Evolutionary conservation across 2,888 invertebrate species (phyloP), one percentile per base, ranked within the genome.

Genomic region (Sepioteuthis lessoniana): DNA sequence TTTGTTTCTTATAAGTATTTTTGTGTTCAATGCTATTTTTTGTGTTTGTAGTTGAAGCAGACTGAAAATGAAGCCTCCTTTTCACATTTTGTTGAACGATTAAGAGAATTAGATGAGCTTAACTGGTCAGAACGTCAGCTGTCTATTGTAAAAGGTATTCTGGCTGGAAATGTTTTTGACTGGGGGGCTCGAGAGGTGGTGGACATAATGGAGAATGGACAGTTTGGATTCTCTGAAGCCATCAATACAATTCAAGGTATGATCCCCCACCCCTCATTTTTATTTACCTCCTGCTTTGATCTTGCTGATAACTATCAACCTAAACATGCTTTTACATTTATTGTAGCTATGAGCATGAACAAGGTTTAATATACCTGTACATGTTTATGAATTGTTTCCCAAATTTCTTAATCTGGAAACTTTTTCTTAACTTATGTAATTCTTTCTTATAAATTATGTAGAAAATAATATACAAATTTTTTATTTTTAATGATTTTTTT

Each of bases 181-280:
- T 99, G 99, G 99, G 99, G 99, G 94, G 99, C 99, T 3, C 98
- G 98, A 97, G 99, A 99, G 96, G 98, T 99, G 7, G 98, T 98
- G 37, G 98, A 98, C 95, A 98, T 99, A 95, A 98, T 99, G 97
- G 98, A 99, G 97, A 98, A 98, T 47, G 98, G 98, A 47, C 42
- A 94, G 7, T 98, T 99, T 97, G 98, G 98, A 93, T 98, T 99
- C 95, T 97, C 98, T 95, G 98, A 99, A 96, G 99, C 99, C 8
- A 97, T 98, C 96, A 97, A 98, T 31, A 98, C 98, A 97, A 98
- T 99, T 95, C 98, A 99, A 96, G 97, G 98, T 98, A 96, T 95
- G 96, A n/a, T n/a, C n/a, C n/a, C n/a, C n/a, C n/a, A n/a, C 93
- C 37, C 28, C 1, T n/a, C 31, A 76, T 76, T 0, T 10, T 28